These are phyloP conservation scores for Pyrochroa serraticornis DNA, from an alignment of 2,888 invertebrate species.

Conservation along the genomic window DNA sequence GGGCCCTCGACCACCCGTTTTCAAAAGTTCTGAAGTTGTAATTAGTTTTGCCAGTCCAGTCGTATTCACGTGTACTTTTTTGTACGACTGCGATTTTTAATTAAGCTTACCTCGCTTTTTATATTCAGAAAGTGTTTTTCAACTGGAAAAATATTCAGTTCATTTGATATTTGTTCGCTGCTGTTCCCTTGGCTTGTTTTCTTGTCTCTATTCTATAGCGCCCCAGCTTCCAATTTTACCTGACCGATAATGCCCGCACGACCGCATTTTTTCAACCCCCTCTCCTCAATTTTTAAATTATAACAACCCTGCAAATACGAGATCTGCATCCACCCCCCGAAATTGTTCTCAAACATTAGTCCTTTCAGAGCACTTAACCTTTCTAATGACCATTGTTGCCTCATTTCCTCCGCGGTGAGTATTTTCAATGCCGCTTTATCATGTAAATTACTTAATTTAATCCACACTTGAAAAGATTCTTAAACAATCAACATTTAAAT, in stretches of 20 bases:
- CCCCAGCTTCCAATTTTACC: conserved; percentile 44
- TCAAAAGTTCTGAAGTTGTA: conserved; percentile 56
- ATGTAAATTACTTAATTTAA: conserved; percentile 8
- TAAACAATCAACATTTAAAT: conserved; percentile 9
- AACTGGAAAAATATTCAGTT: conserved; percentile 57
- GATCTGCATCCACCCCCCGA: not conserved
- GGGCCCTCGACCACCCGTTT: conserved; percentile 52
- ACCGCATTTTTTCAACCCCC: conserved; percentile 27
- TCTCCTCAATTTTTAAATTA: conserved; percentile 20
- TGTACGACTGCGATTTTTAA: conserved; percentile 57
- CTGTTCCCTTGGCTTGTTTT: conserved; percentile 53
- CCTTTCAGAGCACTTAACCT: too few relatives aligned
- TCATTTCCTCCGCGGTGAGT: conserved; percentile 4
- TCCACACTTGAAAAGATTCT: conserved; percentile 3
- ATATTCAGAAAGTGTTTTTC: conserved; percentile 57
- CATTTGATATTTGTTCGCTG: conserved; percentile 54
- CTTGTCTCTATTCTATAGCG: conserved; percentile 47
- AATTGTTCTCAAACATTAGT: too few relatives aligned
- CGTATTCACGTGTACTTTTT: conserved; percentile 53
- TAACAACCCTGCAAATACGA: conserved; percentile 7
- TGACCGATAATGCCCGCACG: conserved; percentile 35
- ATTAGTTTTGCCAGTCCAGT: conserved; percentile 53
- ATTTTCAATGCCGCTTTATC: conserved; percentile 3
- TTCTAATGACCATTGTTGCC: not conserved
- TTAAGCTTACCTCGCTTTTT: conserved; percentile 56